Evolutionary conservation across 2,888 invertebrate species (phyloP).

Genomic region (Acleris cristana): DNA sequence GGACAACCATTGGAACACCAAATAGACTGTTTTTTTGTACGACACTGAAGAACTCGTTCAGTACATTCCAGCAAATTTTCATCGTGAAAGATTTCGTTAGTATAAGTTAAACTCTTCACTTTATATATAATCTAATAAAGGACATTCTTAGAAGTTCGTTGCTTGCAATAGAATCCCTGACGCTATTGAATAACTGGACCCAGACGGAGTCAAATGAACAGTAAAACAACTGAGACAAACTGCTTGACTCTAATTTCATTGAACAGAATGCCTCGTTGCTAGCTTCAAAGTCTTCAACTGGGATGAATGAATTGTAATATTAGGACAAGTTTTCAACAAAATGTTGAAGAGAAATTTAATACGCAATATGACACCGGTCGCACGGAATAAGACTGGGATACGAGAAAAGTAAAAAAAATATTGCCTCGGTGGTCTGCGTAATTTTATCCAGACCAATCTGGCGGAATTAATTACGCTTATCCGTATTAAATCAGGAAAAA

Average conservation of each 20-base stretch:
- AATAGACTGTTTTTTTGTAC: too few species aligned
- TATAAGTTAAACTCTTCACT: too few species aligned
- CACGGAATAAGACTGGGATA: constrained; percentile 16
- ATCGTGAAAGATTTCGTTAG: background rate
- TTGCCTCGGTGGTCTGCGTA: constrained; percentile 61
- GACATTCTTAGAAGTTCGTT: constrained; percentile 22
- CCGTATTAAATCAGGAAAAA: constrained; percentile 48
- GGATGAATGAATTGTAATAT: too few species aligned
- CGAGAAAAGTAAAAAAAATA: constrained; percentile 26
- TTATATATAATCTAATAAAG: background rate
- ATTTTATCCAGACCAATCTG: constrained; percentile 58
- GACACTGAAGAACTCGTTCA: background rate
- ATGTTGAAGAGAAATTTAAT: background rate
- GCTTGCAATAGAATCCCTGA: constrained; percentile 21
- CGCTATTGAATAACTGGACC: constrained; percentile 23
- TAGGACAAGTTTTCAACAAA: background rate
- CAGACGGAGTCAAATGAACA: constrained; percentile 34
- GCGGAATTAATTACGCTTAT: constrained; percentile 68
- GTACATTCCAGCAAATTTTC: background rate
- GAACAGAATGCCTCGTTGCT: constrained; percentile 20
- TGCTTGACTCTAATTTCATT: constrained; percentile 27
- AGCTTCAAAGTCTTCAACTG: background rate
- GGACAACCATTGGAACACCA: background rate
- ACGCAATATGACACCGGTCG: constrained; percentile 28
- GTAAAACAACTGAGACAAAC: constrained; percentile 29